A percentile compares a stretch with the other conserved stretches of the same genome.
Conservation (phyloP, 2,888 invertebrate genomes). For the Tinea trinotella region DNA sequence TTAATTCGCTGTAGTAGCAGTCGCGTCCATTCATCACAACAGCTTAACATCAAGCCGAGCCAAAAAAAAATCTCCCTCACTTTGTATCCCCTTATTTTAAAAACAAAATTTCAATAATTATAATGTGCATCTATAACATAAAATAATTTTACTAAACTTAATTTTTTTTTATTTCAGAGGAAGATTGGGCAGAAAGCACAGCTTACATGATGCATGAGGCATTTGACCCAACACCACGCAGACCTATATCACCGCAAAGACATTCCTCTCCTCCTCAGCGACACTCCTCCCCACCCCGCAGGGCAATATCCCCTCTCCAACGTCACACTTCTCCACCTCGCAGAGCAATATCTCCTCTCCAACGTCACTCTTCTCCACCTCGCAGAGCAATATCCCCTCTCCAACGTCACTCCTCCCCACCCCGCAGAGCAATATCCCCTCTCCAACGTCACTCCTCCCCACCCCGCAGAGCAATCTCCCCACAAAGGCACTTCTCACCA, state of each 20-base stretch:
- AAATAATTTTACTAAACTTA: background rate
- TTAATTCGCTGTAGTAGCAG: too few species aligned
- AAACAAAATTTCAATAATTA: too few species aligned
- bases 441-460: constrained; percentile 28
- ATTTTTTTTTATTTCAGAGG: constrained; percentile 72
- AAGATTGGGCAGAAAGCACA: constrained; percentile 81
- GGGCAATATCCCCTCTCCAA: constrained; percentile 32
- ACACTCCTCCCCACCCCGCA: constrained; percentile 32
- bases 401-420: constrained; percentile 33
- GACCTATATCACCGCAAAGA: constrained; percentile 45
- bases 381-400: constrained; percentile 33
- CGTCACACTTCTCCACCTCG: constrained; percentile 26
- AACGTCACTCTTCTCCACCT: constrained; percentile 34
- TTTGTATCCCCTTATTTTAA: too few species aligned
- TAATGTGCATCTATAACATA: too few species aligned
- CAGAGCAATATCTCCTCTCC: constrained; percentile 30
- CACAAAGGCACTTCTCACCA: constrained; percentile 36
- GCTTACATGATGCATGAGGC: constrained; percentile 76
- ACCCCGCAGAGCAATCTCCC: constrained; percentile 28
- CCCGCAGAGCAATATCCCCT: constrained; percentile 32
- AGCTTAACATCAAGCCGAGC: too few species aligned
- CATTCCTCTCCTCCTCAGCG: constrained; percentile 30
- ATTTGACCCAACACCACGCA: constrained; percentile 60
- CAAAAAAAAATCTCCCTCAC: too few species aligned
- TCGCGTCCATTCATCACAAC: too few species aligned